phyloP scores from a whole-genome alignment of 2,113 vertebrate genomes.

The Coturnix japonica region DNA sequence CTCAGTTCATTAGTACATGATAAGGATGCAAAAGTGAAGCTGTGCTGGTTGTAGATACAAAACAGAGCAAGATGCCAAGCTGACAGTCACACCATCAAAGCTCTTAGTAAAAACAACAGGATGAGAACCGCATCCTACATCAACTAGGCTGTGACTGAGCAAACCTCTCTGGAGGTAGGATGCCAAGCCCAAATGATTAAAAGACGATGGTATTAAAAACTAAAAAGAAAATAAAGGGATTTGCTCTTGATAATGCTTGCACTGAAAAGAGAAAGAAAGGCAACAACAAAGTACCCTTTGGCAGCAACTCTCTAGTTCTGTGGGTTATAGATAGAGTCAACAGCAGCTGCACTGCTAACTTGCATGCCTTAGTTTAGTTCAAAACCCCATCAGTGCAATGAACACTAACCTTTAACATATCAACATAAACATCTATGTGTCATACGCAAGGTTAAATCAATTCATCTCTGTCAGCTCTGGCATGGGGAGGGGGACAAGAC shows the following conservation, averaged over 20 bases:
- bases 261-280: conserved; percentile 4
- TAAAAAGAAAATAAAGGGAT: neutral
- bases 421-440: neutral
- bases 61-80: conserved; percentile 55
- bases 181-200: conserved; percentile 38
- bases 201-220: conserved; percentile 34
- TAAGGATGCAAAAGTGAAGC: conserved; percentile 61
- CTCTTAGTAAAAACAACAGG: conserved; percentile 55
- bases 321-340: neutral
- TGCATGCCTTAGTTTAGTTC: neutral
- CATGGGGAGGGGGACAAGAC: neutral
- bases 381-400: neutral
- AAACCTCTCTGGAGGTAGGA: conserved; percentile 52
- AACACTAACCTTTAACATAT: neutral
- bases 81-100: conserved; percentile 53
- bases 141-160: conserved; percentile 61
- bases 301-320: neutral
- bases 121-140: conserved; percentile 63
- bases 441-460: neutral
- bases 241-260: neutral
- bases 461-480: neutral
- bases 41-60: conserved; percentile 56
- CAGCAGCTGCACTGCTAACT: neutral
- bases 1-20: conserved; percentile 65
- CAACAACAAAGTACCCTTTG: conserved; percentile 12